phyloP scores from a whole-genome alignment of 2,888 invertebrate genomes.

The Trisateles emortualis region DNA sequence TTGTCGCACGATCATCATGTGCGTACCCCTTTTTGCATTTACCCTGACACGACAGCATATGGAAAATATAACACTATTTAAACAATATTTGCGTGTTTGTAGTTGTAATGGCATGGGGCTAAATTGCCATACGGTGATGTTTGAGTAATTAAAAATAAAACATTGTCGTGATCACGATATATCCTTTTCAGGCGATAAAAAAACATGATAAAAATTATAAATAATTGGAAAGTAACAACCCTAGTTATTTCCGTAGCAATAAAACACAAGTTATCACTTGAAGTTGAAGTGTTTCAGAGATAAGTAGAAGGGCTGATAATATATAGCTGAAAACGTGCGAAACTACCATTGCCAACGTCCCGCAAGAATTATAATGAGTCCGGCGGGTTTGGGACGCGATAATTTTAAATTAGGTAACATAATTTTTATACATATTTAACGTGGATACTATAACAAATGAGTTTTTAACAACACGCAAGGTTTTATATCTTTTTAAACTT shows the following conservation, averaged over 20 bases:
- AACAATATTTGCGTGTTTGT: slow-evolving; percentile 10
- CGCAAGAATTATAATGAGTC: slow-evolving; percentile 10
- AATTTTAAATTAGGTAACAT: slow-evolving; percentile 1
- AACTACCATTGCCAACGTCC: slow-evolving; percentile 12
- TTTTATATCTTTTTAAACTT: no score
- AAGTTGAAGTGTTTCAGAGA: slow-evolving; percentile 26
- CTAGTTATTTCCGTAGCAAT: slow-evolving; percentile 5
- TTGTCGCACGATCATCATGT: slow-evolving; percentile 55
- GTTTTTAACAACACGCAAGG: no score
- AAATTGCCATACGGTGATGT: slow-evolving; percentile 34
- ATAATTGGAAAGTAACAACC: slow-evolving; percentile 4
- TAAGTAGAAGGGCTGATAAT: slow-evolving; percentile 17
- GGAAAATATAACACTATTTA: not conserved
- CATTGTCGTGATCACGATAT: not conserved
- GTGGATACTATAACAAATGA: not conserved
- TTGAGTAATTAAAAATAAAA: slow-evolving; percentile 34
- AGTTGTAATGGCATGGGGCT: slow-evolving; percentile 20
- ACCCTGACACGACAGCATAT: slow-evolving; percentile 22
- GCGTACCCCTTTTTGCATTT: slow-evolving; percentile 46
- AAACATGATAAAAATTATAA: not conserved
- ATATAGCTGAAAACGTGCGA: slow-evolving; percentile 23
- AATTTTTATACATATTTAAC: not conserved
- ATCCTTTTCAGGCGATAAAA: not conserved
- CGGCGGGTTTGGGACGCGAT: not conserved
- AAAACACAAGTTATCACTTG: slow-evolving; percentile 23